Evolutionary conservation across 2,888 invertebrate species (phyloP), one percentile per base, ranked within the genome.

Genomic region (Dasypogon diadema): DNA sequence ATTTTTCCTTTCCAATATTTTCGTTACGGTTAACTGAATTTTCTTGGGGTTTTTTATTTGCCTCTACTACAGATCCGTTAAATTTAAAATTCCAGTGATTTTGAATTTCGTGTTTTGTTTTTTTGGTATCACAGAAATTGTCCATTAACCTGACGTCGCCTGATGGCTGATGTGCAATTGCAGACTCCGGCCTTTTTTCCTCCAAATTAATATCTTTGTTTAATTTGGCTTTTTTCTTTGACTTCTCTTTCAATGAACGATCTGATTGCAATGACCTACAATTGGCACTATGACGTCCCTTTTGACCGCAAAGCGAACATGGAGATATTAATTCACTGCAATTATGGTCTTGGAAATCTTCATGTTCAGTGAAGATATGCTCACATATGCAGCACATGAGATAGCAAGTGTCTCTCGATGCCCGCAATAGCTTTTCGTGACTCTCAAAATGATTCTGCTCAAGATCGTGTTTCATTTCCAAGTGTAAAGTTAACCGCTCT

Each of bases 321-420:
- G 85, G 83, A 77, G 83, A 83, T 76, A 85, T 82, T 22, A 83
- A 83, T 51, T 85, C 81, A 54, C 82, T 76, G 81, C 94, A 94
- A 82, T 90, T 89, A 83, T 94, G 94, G 81, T 91, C 90, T 79
- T 90, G 91, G 86, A 93, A 94, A 83, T 92, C 90, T 83, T 93
- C 92, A 80, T 90, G 89, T 82, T 92, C 92, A 79, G 89, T 90
- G 84, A 93, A 94, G 42, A 93, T 90, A 83, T 91, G 91, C 84
- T 93, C 92, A 87, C 94, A 95, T 42, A 89, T 90, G 87, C 94
- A 93, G 83, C 95, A 95, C 87, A 93, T 91, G 78, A 94, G 87
- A 85, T 92, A 93, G 81, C 92, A 90, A 1, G 77, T 77, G 75
- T 91, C 91, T 81, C 88, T 89, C 82, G 91, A 91, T 58, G 88